Evolutionary conservation across 2,113 vertebrate genomes (phyloP).

Genomic region (Sigmodon hispidus): DNA sequence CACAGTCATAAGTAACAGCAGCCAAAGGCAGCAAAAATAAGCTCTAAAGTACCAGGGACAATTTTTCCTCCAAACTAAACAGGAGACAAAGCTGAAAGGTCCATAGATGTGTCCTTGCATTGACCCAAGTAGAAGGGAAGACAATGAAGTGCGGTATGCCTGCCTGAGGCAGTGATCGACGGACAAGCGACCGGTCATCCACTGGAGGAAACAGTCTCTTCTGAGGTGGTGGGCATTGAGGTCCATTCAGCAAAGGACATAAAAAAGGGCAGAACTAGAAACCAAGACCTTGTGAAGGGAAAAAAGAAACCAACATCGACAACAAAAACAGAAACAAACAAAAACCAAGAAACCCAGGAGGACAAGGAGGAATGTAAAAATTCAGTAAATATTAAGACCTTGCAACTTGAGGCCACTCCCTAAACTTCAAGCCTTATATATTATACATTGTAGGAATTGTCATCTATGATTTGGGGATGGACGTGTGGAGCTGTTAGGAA

Average conservation of each 20-base stretch:
- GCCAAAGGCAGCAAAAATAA: background rate
- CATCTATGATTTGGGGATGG: background rate
- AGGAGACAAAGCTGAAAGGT: background rate
- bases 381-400: background rate
- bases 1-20: background rate
- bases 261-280: conserved; percentile 31
- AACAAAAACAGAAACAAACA: background rate
- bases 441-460: background rate
- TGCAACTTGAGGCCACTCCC: background rate
- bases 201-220: conserved; percentile 15
- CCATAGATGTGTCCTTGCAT: background rate
- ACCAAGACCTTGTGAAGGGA: background rate
- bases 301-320: background rate
- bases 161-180: background rate
- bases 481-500: background rate
- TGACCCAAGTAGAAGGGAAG: background rate
- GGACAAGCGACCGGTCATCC: background rate
- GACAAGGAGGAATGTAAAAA: background rate
- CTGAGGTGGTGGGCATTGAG: background rate
- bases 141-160: background rate
- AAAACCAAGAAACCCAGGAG: background rate
- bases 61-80: background rate
- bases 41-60: background rate
- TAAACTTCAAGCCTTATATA: background rate
- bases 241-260: background rate